These are phyloP conservation scores for Prionailurus bengalensis DNA, from an alignment of 2,113 vertebrate species.

Conservation along the genomic window DNA sequence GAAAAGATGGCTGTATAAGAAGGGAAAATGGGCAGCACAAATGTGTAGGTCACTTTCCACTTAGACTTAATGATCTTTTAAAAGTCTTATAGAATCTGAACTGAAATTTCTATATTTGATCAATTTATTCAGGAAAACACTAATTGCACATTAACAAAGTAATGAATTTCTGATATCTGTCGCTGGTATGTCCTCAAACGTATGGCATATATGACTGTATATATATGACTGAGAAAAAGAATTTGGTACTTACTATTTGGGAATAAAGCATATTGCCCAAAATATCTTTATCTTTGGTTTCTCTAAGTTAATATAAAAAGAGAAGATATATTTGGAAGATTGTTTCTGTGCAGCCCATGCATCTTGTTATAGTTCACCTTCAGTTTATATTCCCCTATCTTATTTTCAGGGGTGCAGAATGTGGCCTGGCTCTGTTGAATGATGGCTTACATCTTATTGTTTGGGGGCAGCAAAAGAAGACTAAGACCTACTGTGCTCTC, in stretches of 20 bases:
- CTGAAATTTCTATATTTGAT: neutral
- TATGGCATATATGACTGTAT: neutral
- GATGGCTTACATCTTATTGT: conserved; percentile 84
- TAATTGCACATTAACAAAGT: neutral
- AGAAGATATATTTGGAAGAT: neutral
- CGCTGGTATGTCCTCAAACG: neutral
- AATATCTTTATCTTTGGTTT: neutral
- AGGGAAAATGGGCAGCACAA: neutral
- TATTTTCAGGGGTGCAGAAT: conserved; percentile 90
- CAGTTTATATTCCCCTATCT: neutral
- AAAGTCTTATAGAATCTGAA: neutral
- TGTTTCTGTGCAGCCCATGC: neutral
- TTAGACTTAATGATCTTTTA: neutral
- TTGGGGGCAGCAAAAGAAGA: conserved; percentile 84
- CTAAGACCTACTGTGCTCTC: conserved; percentile 88
- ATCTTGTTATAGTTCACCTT: neutral
- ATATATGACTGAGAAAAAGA: neutral
- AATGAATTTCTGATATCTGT: neutral
- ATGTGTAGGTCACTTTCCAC: neutral
- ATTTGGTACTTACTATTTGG: neutral
- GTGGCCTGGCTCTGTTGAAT: conserved; percentile 87
- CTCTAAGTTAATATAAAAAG: conserved; percentile 9
- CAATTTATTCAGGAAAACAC: neutral
- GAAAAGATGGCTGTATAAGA: neutral
- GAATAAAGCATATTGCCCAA: neutral